phyloP scores from a whole-genome alignment of 2,888 invertebrate genomes.

The Eledona agricola region DNA sequence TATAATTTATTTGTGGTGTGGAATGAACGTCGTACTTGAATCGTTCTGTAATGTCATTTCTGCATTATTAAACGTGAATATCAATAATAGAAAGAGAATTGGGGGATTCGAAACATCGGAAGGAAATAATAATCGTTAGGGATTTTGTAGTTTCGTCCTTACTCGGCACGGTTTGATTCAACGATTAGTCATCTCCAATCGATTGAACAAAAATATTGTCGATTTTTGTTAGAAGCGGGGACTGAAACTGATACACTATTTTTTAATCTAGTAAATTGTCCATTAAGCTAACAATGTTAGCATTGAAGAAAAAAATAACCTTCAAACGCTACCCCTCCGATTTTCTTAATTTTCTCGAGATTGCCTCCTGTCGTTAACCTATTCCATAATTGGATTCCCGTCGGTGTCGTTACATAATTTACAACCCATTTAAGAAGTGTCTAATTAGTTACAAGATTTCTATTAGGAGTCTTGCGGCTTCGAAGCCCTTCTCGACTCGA shows the following conservation, averaged over 20 bases:
- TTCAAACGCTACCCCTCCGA: constrained; percentile 8
- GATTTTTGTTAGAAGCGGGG: constrained; percentile 6
- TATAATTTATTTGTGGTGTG: no score
- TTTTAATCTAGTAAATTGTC: constrained; percentile 33
- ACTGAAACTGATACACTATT: constrained; percentile 31
- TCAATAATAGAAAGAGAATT: no score
- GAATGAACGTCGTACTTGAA: no score
- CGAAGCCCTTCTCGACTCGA: constrained; percentile 7
- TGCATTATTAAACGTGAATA: no score
- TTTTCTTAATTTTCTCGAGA: constrained; percentile 21
- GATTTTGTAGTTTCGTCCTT: constrained; percentile 8
- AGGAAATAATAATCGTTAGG: constrained; percentile 22
- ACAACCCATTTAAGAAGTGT: constrained; percentile 29
- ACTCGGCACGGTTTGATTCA: constrained; percentile 9
- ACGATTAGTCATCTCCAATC: constrained; percentile 21
- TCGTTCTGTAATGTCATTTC: no score
- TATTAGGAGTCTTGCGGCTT: constrained; percentile 18
- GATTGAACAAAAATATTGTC: constrained; percentile 7
- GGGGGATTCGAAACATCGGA: constrained; percentile 17
- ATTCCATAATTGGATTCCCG: constrained; percentile 24
- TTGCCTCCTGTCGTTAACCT: constrained; percentile 27
- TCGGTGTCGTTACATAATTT: constrained; percentile 18
- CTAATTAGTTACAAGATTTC: constrained; percentile 29
- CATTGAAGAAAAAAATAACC: constrained; percentile 17
- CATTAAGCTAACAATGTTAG: constrained; percentile 23